A percentile compares a stretch with the other conserved stretches of the same genome.
Evolutionary conservation across 2,888 invertebrate genomes (phyloP).

Genomic region (Sinopyrophorus schimmeli): DNA sequence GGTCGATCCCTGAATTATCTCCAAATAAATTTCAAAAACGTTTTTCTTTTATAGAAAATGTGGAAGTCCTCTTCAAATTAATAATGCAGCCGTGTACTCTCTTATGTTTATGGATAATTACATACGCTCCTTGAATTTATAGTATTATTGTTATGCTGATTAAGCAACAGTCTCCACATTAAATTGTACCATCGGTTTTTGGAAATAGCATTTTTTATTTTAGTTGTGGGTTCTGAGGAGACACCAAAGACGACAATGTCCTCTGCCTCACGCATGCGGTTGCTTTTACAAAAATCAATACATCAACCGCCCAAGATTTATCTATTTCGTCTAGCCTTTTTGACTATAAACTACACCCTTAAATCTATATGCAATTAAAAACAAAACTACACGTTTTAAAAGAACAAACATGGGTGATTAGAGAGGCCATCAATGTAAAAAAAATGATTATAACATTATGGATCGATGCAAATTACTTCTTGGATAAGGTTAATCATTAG

Average conservation of each 20-base stretch:
- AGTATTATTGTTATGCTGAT: constrained; percentile 10
- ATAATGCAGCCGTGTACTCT: constrained; percentile 8
- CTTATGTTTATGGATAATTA: constrained; percentile 16
- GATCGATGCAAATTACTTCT: no score
- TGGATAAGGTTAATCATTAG: constrained; percentile 10
- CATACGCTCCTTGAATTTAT: constrained; percentile 5
- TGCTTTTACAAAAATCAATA: constrained; percentile 43
- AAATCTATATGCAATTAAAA: no score
- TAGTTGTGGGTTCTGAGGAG: no score
- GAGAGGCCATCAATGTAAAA: no score
- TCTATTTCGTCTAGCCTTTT: constrained; percentile 33
- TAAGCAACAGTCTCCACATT: not conserved
- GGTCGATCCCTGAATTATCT: no score
- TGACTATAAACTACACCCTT: no score
- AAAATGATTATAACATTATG: no score
- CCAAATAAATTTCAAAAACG: constrained; percentile 13
- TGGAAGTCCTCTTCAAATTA: no score
- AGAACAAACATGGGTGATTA: no score
- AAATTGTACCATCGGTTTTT: not conserved
- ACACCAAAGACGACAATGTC: constrained; percentile 19
- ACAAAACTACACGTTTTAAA: no score
- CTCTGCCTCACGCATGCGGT: constrained; percentile 29
- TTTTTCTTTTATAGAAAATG: not conserved
- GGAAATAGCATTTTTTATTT: constrained; percentile 13
- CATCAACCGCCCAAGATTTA: constrained; percentile 37